These are phyloP conservation scores for Holothuria leucospilota DNA, from an alignment of 53 echinoderm and acorn worm species.

Conservation along the genomic window DNA sequence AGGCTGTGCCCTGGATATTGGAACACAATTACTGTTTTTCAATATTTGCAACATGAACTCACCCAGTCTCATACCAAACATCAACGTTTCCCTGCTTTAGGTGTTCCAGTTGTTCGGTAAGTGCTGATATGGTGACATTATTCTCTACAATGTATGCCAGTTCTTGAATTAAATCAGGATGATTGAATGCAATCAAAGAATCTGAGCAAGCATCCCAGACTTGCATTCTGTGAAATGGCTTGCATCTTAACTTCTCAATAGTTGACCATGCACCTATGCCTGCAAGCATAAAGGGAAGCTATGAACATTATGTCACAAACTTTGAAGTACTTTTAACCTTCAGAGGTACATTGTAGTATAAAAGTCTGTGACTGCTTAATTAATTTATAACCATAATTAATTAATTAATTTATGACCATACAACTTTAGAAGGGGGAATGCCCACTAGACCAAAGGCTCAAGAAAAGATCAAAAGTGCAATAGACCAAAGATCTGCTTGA, in stretches of 20 bases:
- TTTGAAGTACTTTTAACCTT: background rate
- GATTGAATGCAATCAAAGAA: conserved; percentile 88
- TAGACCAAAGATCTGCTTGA: no score
- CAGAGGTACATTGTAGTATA: no score
- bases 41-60: background rate
- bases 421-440: no score
- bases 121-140: conserved; percentile 80
- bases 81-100: conserved; percentile 62
- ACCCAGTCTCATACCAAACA: conserved; percentile 76
- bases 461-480: no score
- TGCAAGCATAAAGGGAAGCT: background rate
- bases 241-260: conserved; percentile 74
- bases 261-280: conserved; percentile 93
- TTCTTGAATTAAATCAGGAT: conserved; percentile 71
- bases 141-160: conserved; percentile 95
- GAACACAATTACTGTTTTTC: no score
- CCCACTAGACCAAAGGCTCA: no score
- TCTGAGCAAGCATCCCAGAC: conserved; percentile 99
- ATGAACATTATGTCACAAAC: background rate
- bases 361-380: no score
- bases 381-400: no score
- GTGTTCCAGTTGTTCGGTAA: conserved; percentile 70
- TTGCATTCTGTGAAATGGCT: conserved; percentile 89
- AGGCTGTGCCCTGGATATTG: no score
- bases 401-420: no score